Base-by-base conservation (phyloP, 2,888 invertebrate genomes). In the Biston betularia region DNA sequence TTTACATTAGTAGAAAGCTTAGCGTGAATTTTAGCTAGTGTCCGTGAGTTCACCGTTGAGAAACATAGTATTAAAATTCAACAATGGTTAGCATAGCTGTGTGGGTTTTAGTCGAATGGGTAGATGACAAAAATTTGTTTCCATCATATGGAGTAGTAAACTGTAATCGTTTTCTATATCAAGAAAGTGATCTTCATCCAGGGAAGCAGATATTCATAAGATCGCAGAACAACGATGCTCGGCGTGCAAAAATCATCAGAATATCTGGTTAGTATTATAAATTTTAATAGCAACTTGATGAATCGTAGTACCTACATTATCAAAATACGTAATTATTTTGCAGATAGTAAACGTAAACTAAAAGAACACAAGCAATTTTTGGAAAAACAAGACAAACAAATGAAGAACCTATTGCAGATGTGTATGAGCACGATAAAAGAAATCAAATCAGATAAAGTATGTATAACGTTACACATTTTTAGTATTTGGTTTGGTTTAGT, bases 51-150 rank as follows among this genome's bases (percentile, higher is more conserved):
- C 34, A 57, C 55, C 46, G 72, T 64, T 63, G 40, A 58, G 71
- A 46, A 66, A 53, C 52, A 65, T 62, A 63, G 49, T 69, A 60
- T 52, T 65, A 45, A 24, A 24, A 40, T 45, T 70, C 62, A 24
- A 76, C 67, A 69, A 89, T 89, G 89, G 74, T 80, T 71, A 75
- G 24, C 24, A 24, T 24, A 24, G 1, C 77, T 10, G 63, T 82
- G 48, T 90, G 90, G 90, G 69, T 89, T 8, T 79, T 90, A n/a
- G 85, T 90, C 2, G 88, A 89, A 72, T 90, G 87, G 87, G 75
- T 85, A 44, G 86, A 88, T 9, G 84, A 87, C 35, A 76, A 71
- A 1, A 79, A 83, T 49, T 69, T 84, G 11, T 85, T 85, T 54
- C 81, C 89, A 7, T 75, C 77, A 15, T 90, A 89, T 70, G 82